Conservation (phyloP, 2,113 vertebrate species). For the Seriola aureovittata region DNA sequence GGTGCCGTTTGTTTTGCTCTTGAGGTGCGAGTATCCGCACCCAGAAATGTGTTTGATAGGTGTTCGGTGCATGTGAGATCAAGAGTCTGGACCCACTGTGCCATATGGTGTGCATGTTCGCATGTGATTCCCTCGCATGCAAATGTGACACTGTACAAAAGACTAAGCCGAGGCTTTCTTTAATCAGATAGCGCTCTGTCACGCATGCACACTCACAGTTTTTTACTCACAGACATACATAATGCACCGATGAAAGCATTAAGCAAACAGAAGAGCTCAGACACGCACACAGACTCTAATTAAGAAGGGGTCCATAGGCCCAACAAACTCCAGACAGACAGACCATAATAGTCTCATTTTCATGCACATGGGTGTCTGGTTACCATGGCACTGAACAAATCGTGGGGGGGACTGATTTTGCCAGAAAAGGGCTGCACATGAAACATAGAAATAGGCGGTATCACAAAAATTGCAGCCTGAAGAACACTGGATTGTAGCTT, state of each 20-base stretch:
- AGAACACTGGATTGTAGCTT: slow-evolving; percentile 27
- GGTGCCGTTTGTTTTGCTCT: slow-evolving; percentile 21
- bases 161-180: slow-evolving; percentile 66
- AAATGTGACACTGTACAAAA: slow-evolving; percentile 80
- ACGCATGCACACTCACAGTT: slow-evolving; percentile 38
- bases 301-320: slow-evolving; percentile 73
- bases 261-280: slow-evolving; percentile 70
- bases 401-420: slow-evolving; percentile 45
- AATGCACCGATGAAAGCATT: slow-evolving; percentile 67
- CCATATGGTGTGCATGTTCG: slow-evolving; percentile 75
- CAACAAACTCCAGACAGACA: slow-evolving; percentile 71
- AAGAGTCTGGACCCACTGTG: slow-evolving; percentile 49
- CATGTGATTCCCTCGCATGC: slow-evolving; percentile 71
- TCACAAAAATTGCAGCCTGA: slow-evolving; percentile 16
- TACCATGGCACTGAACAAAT: slow-evolving; percentile 71
- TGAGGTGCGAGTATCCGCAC: slow-evolving; percentile 13
- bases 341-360: slow-evolving; percentile 78
- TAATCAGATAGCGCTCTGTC: slow-evolving; percentile 68
- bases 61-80: slow-evolving; percentile 38
- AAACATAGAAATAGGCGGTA: slow-evolving; percentile 42
- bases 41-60: slow-evolving; percentile 42
- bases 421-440: slow-evolving; percentile 18
- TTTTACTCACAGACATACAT: slow-evolving; percentile 40
- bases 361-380: slow-evolving; percentile 77
- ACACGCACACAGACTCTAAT: slow-evolving; percentile 70